A percentile compares a stretch with the other conserved stretches of the same genome.
Conservation (phyloP, 2,113 vertebrate species). For the Lethenteron reissneri region DNA sequence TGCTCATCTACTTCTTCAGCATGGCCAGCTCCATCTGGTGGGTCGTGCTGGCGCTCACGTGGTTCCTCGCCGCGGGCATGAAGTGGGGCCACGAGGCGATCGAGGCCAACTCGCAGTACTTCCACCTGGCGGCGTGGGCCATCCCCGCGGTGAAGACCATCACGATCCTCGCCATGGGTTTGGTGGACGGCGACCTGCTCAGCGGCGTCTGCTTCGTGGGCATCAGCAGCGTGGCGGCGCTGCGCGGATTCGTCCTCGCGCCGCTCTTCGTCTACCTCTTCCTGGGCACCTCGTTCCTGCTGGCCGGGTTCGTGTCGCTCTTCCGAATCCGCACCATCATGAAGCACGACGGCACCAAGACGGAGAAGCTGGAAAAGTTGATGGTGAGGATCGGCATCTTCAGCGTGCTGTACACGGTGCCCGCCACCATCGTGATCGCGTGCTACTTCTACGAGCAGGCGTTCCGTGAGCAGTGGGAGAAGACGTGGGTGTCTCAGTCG, state of each 20-base stretch:
- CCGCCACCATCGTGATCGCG: constrained; percentile 49
- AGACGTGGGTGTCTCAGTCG: constrained; percentile 54
- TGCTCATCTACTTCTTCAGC: constrained; percentile 72
- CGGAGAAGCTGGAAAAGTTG: constrained; percentile 61
- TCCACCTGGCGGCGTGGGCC: constrained; percentile 71
- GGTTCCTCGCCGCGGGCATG: constrained; percentile 76
- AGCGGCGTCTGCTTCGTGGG: constrained; percentile 78
- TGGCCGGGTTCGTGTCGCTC: constrained; percentile 62
- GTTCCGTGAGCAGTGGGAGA: constrained; percentile 56
- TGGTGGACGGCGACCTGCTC: constrained; percentile 62
- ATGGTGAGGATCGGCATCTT: constrained; percentile 74
- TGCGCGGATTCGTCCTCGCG: constrained; percentile 55
- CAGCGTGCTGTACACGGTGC: constrained; percentile 51
- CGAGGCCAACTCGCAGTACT: constrained; percentile 63
- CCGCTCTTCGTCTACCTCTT: constrained; percentile 65
- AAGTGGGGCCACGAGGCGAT: constrained; percentile 94
- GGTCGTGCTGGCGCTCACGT: constrained; percentile 66
- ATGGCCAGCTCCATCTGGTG: constrained; percentile 88
- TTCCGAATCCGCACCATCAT: constrained; percentile 95
- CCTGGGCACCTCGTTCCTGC: constrained; percentile 56
- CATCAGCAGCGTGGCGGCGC: constrained; percentile 40
- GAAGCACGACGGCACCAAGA: constrained; percentile 95
- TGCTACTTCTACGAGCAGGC: constrained; percentile 77
- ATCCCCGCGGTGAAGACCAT: constrained; percentile 65
- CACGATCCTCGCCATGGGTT: constrained; percentile 52